Evolutionary conservation across 2,113 vertebrate genomes (phyloP), one percentile per base, ranked within the genome.

Genomic region (Marmota monax): DNA sequence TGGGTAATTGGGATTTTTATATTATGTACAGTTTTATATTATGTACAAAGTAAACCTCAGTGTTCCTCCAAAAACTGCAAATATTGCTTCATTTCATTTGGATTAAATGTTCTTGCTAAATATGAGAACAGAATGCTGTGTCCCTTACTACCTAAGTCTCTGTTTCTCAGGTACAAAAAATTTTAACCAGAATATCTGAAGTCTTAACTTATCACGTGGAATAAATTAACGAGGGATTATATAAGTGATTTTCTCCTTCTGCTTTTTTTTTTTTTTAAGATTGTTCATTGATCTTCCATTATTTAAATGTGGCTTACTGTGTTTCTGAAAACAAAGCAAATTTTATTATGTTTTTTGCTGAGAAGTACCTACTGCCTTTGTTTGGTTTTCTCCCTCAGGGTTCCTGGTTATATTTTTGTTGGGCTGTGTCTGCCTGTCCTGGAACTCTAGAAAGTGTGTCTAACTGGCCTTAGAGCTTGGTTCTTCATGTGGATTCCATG

Each of bases 131-230:
- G 7, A 11, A n/a, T 39, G 2, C 45, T 85, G 18, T 4, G 9
- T 56, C 12, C 34, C 6, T 69, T 27, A 25, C 2, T 39, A 48
- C 12, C 37, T 22, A 92, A 74, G 37, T 29, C 22, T 7, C 22
- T n/a, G 5, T 67, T 56, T 67, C 74, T 56, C 2, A n/a, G 11
- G 73, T 10, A 37, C 18, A 14, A 39, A 65, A 37, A 22, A 32
- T 74, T 86, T 96, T 37, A 90, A 79, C 16, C 10, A 73, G 56
- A 91, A 42, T 79, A 79, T 48, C 86, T 74, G 4, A 84, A 84
- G 1, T 39, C 17, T 63, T 27, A 56, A 58, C 7, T 23, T 20
- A 67, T 65, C n/a, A 48, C 37, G 48, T 73, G 11, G 7, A 18
- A 58, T 42, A 63, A 73, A 22, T 82, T 51, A 69, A 83, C 4